These are phyloP conservation scores for Aleiodes testaceus DNA, from an alignment of 2,888 invertebrate species.

Conservation along the genomic window DNA sequence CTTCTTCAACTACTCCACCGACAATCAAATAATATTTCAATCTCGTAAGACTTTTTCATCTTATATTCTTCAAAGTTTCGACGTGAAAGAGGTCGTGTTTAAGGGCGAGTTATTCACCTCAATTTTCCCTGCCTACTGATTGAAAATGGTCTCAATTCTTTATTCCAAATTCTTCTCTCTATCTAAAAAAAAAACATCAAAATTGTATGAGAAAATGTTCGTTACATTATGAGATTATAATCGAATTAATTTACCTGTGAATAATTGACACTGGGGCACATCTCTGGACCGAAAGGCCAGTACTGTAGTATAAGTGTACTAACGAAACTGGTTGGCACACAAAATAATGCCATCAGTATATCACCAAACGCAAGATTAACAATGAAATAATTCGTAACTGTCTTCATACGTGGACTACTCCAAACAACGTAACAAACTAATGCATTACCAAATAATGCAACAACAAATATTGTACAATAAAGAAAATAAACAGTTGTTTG, in stretches of 20 bases:
- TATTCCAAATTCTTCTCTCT: no score
- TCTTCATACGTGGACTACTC: constrained; percentile 88
- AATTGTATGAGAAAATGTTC: no score
- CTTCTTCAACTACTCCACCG: background rate
- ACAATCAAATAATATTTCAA: background rate
- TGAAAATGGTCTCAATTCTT: no score
- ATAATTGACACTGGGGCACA: constrained; percentile 90
- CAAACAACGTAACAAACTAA: constrained; percentile 91
- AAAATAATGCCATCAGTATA: constrained; percentile 90
- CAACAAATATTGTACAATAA: constrained; percentile 82
- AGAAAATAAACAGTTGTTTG: constrained; percentile 80
- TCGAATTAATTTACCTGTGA: constrained; percentile 75
- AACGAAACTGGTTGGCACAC: constrained; percentile 92
- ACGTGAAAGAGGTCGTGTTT: no score
- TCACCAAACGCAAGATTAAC: constrained; percentile 92
- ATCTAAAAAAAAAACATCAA: no score
- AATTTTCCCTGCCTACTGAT: no score
- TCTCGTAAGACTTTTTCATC: background rate
- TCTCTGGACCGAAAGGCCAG: constrained; percentile 89
- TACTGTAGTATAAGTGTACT: constrained; percentile 85
- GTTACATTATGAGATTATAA: background rate
- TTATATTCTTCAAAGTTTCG: background rate
- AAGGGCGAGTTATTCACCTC: no score
- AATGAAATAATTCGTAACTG: constrained; percentile 94
- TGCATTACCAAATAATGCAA: constrained; percentile 83